Conservation (phyloP, 1,140 invertebrate genomes). For the Asbolus verrucosus region DNA sequence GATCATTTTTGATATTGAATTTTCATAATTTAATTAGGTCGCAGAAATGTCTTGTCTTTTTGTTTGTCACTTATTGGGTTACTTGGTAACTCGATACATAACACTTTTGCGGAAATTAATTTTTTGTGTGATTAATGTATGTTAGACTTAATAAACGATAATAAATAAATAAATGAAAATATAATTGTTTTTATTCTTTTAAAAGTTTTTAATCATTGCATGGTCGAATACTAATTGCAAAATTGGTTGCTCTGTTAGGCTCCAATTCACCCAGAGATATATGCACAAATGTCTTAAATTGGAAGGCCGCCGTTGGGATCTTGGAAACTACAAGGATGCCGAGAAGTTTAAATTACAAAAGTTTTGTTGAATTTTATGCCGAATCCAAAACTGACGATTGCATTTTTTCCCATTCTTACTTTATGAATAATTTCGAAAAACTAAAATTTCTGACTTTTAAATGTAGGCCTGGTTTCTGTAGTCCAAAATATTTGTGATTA, state of each 20-base stretch:
- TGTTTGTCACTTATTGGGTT: neutral
- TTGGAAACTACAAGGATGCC: constrained; percentile 18
- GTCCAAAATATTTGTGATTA: too few relatives aligned
- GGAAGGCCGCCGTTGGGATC: constrained; percentile 22
- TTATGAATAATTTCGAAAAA: constrained; percentile 8
- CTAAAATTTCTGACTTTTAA: neutral
- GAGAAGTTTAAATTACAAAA: constrained; percentile 35
- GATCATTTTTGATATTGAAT: neutral
- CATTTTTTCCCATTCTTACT: constrained; percentile 1
- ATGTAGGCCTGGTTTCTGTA: too few relatives aligned
- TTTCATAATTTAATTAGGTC: constrained; percentile 20
- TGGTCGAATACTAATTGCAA: constrained; percentile 5
- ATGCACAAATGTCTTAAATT: constrained; percentile 34
- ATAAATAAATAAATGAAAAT: too few relatives aligned
- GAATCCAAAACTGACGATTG: neutral
- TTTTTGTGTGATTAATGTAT: too few relatives aligned
- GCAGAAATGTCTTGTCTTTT: neutral
- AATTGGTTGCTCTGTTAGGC: constrained; percentile 17
- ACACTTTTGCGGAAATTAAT: too few relatives aligned
- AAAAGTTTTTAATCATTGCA: too few relatives aligned
- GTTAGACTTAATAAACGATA: neutral
- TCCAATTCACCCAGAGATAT: constrained; percentile 28
- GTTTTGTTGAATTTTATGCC: constrained; percentile 29
- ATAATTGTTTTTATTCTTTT: too few relatives aligned
- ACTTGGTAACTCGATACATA: too few relatives aligned